Evolutionary conservation across 2,113 vertebrate species (phyloP).

Genomic region (Anthoscopus minutus): DNA sequence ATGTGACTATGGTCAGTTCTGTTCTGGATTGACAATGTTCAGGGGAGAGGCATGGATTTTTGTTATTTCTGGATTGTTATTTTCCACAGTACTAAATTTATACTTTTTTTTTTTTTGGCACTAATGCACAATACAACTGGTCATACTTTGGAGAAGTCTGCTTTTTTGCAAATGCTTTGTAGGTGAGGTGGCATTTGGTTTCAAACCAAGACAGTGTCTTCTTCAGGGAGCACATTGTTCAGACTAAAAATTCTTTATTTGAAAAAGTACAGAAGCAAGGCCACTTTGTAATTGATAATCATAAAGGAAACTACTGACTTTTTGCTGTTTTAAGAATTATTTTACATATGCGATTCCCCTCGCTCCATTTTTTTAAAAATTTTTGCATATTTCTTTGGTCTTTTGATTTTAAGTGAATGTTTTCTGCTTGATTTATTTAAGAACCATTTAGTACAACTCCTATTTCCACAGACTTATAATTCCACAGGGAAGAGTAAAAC

Average conservation of each 20-base stretch:
- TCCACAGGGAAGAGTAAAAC: constrained; percentile 17
- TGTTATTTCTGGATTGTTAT: neutral
- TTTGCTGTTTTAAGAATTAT: neutral
- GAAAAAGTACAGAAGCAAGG: neutral
- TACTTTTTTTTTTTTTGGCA: neutral
- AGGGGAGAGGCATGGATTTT: neutral
- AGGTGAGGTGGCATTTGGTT: neutral
- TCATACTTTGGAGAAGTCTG: neutral
- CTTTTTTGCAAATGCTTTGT: neutral
- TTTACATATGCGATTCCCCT: neutral
- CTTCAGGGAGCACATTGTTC: neutral
- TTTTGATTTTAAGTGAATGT: neutral
- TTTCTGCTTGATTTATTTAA: constrained; percentile 19
- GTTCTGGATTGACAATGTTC: neutral
- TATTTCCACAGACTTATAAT: neutral
- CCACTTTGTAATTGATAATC: neutral
- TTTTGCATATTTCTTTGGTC: neutral
- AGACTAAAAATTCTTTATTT: neutral
- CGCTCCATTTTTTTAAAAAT: neutral
- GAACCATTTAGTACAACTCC: neutral
- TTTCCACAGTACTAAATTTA: neutral
- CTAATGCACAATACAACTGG: neutral
- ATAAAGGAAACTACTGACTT: neutral
- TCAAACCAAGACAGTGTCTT: neutral
- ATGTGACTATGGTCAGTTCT: neutral